Conservation (phyloP, 2,888 invertebrate species). For the Rotaria macrura region DNA sequence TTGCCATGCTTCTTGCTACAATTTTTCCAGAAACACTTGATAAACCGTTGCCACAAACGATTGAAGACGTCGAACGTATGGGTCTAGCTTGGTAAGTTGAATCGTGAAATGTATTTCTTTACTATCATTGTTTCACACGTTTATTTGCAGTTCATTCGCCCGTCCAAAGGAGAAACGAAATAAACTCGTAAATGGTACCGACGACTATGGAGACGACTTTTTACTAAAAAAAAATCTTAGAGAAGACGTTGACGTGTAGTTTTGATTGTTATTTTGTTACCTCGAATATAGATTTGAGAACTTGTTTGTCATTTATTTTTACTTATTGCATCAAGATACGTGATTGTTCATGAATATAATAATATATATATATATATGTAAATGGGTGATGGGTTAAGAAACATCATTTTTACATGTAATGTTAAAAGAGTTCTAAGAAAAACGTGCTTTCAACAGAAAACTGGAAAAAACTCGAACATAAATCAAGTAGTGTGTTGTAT, state of each 20-base stretch:
- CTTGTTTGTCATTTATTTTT: not conserved
- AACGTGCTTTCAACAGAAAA: too few relatives aligned
- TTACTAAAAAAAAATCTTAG: not conserved
- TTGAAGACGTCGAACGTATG: not conserved
- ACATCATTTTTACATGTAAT: too few relatives aligned
- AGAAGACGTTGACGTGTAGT: not conserved
- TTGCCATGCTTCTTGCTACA: not conserved
- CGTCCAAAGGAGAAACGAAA: not conserved
- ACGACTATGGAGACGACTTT: not conserved
- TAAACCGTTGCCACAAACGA: not conserved
- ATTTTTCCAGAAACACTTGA: not conserved
- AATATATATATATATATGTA: not conserved
- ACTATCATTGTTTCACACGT: not conserved
- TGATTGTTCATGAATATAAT: not conserved
- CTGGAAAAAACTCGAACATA: too few relatives aligned
- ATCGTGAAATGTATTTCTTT: not conserved
- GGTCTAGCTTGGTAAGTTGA: not conserved
- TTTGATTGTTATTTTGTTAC: not conserved
- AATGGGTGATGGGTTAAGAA: too few relatives aligned
- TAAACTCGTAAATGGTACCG: not conserved
- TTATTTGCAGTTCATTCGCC: not conserved
- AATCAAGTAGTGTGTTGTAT: too few relatives aligned
- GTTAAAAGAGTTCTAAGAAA: too few relatives aligned
- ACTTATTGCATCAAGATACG: not conserved
- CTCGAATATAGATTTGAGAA: not conserved